Conservation (phyloP, 2,797 vertebrate genomes). For the Gymnopithys bicolor region DNA sequence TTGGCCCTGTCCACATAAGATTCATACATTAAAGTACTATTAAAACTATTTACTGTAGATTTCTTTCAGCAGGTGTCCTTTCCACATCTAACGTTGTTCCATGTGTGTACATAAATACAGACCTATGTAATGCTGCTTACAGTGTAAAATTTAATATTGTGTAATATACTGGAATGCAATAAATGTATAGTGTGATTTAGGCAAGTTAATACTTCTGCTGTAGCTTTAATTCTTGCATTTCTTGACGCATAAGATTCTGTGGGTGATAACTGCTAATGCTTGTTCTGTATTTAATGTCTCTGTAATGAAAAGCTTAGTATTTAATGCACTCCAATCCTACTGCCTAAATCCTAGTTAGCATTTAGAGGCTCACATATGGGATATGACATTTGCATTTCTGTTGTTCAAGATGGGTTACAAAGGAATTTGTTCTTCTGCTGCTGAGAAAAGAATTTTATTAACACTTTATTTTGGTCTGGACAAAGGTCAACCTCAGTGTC, state of each 20-base stretch:
- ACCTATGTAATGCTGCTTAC: neutral
- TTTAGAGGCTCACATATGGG: neutral
- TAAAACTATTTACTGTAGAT: neutral
- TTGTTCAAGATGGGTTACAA: neutral
- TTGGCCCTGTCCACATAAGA: fast-evolving
- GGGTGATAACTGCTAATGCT: neutral
- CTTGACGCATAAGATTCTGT: neutral
- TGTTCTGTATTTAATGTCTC: neutral
- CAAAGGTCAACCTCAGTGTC: too few species aligned
- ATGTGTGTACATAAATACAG: fast-evolving
- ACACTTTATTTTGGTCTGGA: neutral
- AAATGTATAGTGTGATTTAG: neutral
- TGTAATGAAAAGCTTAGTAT: neutral
- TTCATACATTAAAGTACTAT: neutral
- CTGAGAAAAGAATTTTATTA: neutral
- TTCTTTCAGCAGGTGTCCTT: neutral
- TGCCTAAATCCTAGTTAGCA: neutral
- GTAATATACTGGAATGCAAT: neutral
- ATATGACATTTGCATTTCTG: neutral
- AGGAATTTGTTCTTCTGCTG: neutral
- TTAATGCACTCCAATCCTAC: neutral
- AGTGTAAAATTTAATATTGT: neutral
- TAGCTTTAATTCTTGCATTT: neutral
- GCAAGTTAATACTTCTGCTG: neutral
- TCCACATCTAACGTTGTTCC: neutral